phyloP scores from a whole-genome alignment of 2,888 invertebrate species.

The Aspidiotus rigidus region DNA sequence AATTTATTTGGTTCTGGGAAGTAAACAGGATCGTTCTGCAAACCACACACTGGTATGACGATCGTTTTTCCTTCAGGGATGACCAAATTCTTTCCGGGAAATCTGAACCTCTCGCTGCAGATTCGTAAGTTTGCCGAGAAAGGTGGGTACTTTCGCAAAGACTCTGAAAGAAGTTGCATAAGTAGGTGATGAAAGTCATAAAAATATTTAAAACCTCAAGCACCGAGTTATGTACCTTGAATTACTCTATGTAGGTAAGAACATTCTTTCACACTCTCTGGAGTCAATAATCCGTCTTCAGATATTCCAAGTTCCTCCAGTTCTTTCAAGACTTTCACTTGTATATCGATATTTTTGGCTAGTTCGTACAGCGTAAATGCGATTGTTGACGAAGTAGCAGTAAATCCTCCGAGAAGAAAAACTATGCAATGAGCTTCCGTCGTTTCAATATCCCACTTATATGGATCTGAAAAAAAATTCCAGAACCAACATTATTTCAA shows the following conservation, averaged over 20 bases:
- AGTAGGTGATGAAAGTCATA: too few relatives aligned
- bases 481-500: too few relatives aligned
- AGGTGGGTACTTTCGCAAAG: slow-evolving; percentile 14
- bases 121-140: slow-evolving; percentile 13
- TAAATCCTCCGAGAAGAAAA: slow-evolving; percentile 13
- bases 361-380: slow-evolving; percentile 9
- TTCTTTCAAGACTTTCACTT: slow-evolving; percentile 13
- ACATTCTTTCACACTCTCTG: neutral
- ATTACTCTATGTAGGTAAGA: slow-evolving; percentile 8
- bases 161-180: slow-evolving; percentile 1
- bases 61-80: slow-evolving; percentile 7
- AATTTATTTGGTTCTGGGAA: neutral
- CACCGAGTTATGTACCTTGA: neutral
- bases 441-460: slow-evolving; percentile 12
- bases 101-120: slow-evolving; percentile 8
- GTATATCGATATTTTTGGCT: slow-evolving; percentile 10
- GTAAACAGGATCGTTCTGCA: slow-evolving; percentile 8
- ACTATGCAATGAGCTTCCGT: slow-evolving; percentile 11
- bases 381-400: slow-evolving; percentile 4
- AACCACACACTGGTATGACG: slow-evolving; percentile 14
- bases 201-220: neutral
- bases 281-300: neutral
- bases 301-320: neutral
- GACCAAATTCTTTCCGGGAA: slow-evolving; percentile 8
- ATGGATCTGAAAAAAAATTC: too few relatives aligned